These are phyloP conservation scores for Hemicrepidius hirtus DNA, from an alignment of 2,888 invertebrate species.

Conservation along the genomic window DNA sequence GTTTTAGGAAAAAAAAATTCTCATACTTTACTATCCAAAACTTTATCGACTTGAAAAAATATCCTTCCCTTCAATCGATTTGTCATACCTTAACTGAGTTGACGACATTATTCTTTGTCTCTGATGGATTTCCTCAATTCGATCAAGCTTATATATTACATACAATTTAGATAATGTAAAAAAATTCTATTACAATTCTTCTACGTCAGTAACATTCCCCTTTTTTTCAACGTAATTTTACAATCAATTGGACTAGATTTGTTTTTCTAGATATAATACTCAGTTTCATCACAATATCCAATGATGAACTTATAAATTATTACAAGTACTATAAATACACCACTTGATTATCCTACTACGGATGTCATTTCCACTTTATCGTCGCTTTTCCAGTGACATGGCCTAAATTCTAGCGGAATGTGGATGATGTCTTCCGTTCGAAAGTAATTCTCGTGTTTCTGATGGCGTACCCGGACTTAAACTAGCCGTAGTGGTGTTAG, in stretches of 20 bases:
- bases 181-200: background rate
- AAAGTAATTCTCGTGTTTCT: slow-evolving; percentile 79
- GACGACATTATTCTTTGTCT: too few species aligned
- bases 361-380: background rate
- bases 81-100: too few species aligned
- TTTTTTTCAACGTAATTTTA: background rate
- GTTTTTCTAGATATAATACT: background rate
- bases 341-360: too few species aligned
- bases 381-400: slow-evolving; percentile 8
- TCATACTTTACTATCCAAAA: too few species aligned
- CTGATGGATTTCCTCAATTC: too few species aligned
- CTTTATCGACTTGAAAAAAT: too few species aligned
- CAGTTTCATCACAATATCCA: background rate
- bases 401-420: slow-evolving; percentile 39
- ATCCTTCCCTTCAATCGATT: too few species aligned
- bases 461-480: slow-evolving; percentile 81
- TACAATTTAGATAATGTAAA: too few species aligned
- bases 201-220: background rate
- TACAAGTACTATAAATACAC: slow-evolving; percentile 3
- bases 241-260: background rate
- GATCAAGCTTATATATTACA: too few species aligned
- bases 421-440: slow-evolving; percentile 74
- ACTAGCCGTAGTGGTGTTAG: slow-evolving; percentile 77
- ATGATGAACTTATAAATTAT: slow-evolving; percentile 7
- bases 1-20: too few species aligned